Base-by-base conservation (phyloP, 2,797 vertebrate genomes). In the Chelidonichthys spinosus region DNA sequence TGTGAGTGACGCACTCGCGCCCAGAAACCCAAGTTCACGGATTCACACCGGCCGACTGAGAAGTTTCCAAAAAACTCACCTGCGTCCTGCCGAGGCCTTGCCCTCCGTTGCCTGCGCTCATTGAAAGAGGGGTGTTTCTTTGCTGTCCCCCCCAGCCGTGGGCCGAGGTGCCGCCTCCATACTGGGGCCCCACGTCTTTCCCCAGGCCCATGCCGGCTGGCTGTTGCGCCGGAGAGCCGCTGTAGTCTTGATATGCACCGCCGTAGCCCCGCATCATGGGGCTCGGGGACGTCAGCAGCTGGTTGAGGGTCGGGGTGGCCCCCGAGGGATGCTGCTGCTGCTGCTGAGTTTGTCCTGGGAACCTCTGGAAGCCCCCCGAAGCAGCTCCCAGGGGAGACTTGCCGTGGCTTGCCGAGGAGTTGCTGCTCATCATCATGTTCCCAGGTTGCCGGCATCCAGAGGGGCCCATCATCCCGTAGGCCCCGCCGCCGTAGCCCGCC, bases 211-310 rank as follows among this genome's bases (percentile, higher is more conserved):
- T 90, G 69, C 83, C 92, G 84, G 89, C 90, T 76, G 95, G 95
- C 83, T 95, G 95, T 74, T 92, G 86, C 7, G 95, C 92, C 74
- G 93, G 64, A 77, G 96, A 91, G 87, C 90, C 93, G 85, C 93
- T 92, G 89, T 96, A 97, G 89, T 98, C 96, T 87, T 95, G 94
- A 89, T 96, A 97, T 81, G 94, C 92, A 72, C 94, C 94, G 76
- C 96, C 95, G 44, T 97, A 98, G 83, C 95, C 96, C 81, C 97
- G 91, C 96, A 97, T 97, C 96, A 97, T 97, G 63, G 97, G 97
- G 93, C 97, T 97, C 67, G 97, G 97, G 83, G 97, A 96, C 36
- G 97, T 97, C 74, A 98, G 94, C 88, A 98, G 96, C 92, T 98
- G 97, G 94, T 97, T 97, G 83, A 98, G 93, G 80, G 97, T 98